These are phyloP conservation scores for Protonemura montana DNA, from an alignment of 2,888 invertebrate species.

Conservation along the genomic window DNA sequence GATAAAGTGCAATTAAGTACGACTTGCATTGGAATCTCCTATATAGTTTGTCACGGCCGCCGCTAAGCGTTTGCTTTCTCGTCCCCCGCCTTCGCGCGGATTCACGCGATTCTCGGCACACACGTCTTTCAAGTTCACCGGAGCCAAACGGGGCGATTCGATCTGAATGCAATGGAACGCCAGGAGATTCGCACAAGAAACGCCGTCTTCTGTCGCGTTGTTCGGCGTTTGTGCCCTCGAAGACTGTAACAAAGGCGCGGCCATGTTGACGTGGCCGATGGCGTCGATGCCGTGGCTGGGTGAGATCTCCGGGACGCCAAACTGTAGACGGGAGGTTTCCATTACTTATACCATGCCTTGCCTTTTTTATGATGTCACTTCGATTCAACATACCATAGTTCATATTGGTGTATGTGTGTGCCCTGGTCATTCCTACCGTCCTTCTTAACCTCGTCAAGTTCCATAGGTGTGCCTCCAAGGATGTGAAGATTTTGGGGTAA, in stretches of 20 bases:
- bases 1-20: not conserved
- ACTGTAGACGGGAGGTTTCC: too few relatives aligned
- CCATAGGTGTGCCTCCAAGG: too few relatives aligned
- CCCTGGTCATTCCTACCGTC: too few relatives aligned
- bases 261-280: not conserved
- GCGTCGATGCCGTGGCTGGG: not conserved
- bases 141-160: not conserved
- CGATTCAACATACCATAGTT: too few relatives aligned
- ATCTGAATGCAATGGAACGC: not conserved
- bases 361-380: too few relatives aligned
- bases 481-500: too few relatives aligned
- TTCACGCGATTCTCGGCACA: not conserved
- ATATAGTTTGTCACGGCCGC: not conserved
- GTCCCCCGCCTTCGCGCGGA: not conserved
- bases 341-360: too few relatives aligned
- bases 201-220: not conserved
- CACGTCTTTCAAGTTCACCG: not conserved
- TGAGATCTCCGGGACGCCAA: too few relatives aligned
- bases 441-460: too few relatives aligned
- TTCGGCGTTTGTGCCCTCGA: not conserved
- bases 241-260: not conserved
- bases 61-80: not conserved
- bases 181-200: not conserved
- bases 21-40: not conserved
- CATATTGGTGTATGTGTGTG: too few relatives aligned